These are phyloP conservation scores for Mesorhabditis spiculigera DNA, from an alignment of 2,888 invertebrate genomes.

Conservation along the genomic window DNA sequence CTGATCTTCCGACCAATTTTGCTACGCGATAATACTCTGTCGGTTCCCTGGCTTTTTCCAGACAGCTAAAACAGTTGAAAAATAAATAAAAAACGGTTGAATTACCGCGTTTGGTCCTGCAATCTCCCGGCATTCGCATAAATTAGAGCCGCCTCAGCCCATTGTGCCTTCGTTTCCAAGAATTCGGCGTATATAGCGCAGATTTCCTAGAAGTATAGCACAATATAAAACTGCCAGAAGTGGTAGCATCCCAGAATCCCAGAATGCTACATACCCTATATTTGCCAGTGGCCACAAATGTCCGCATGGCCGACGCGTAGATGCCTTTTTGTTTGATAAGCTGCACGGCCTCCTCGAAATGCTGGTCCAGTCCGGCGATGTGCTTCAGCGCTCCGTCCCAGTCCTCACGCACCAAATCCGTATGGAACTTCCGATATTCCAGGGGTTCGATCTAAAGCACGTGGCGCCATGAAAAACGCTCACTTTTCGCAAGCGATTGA, in stretches of 20 bases:
- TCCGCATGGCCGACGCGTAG: constrained; percentile 12
- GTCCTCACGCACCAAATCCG: constrained; percentile 40
- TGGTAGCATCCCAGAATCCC: background rate
- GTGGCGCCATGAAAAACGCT: background rate
- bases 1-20: background rate
- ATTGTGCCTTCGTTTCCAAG: constrained; percentile 23
- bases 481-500: constrained; percentile 33
- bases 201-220: constrained; percentile 25
- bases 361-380: constrained; percentile 25
- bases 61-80: constrained; percentile 10
- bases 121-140: constrained; percentile 27
- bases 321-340: constrained; percentile 26
- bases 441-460: constrained; percentile 20
- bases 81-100: background rate
- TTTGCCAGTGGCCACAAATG: constrained; percentile 8
- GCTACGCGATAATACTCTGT: background rate
- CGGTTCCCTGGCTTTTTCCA: constrained; percentile 11
- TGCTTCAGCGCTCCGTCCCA: constrained; percentile 34
- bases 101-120: constrained; percentile 21
- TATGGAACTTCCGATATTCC: constrained; percentile 36
- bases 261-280: constrained; percentile 22
- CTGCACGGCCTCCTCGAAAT: constrained; percentile 34
- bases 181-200: constrained; percentile 32
- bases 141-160: constrained; percentile 37
- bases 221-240: background rate